Conservation (phyloP, 2,113 vertebrate genomes). For the Poeciliopsis turrubarensis region DNA sequence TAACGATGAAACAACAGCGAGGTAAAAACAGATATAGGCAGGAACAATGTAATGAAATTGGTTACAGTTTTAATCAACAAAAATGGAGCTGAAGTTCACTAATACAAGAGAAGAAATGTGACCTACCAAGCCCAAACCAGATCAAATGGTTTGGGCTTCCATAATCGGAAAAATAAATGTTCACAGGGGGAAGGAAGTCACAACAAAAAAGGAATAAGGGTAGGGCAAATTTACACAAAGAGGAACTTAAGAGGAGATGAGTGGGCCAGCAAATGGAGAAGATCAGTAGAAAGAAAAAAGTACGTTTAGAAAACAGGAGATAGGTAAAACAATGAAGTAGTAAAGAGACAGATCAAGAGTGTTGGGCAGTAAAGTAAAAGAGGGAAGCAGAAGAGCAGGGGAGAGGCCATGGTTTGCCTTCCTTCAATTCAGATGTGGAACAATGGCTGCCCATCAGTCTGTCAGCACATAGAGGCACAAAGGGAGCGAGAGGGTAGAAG, state of each 20-base stretch:
- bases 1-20: too few relatives aligned
- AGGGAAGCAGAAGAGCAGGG: slow-evolving; percentile 51
- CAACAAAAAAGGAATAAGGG: slow-evolving; percentile 34
- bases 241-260: slow-evolving; percentile 42
- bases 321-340: slow-evolving; percentile 19
- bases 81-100: slow-evolving; percentile 72
- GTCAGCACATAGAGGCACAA: slow-evolving; percentile 74
- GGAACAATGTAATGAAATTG: slow-evolving; percentile 57
- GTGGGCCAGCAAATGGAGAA: slow-evolving; percentile 29
- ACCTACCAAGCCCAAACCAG: slow-evolving; percentile 67
- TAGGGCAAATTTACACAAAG: slow-evolving; percentile 50
- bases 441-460: slow-evolving; percentile 80
- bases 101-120: slow-evolving; percentile 70
- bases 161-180: slow-evolving; percentile 70
- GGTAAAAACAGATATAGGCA: slow-evolving; percentile 20
- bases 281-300: slow-evolving; percentile 46
- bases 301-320: slow-evolving; percentile 11
- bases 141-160: slow-evolving; percentile 27
- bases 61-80: slow-evolving; percentile 70
- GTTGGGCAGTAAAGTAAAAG: slow-evolving; percentile 20
- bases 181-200: slow-evolving; percentile 28
- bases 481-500: slow-evolving; percentile 73
- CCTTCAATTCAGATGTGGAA: slow-evolving; percentile 80
- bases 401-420: slow-evolving; percentile 70
- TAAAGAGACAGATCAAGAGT: slow-evolving; percentile 30